A percentile compares a stretch with the other conserved stretches of the same genome.
These are phyloP conservation scores for Rhinoderma darwinii DNA, from an alignment of 2,113 vertebrate genomes.

Conservation along the genomic window DNA sequence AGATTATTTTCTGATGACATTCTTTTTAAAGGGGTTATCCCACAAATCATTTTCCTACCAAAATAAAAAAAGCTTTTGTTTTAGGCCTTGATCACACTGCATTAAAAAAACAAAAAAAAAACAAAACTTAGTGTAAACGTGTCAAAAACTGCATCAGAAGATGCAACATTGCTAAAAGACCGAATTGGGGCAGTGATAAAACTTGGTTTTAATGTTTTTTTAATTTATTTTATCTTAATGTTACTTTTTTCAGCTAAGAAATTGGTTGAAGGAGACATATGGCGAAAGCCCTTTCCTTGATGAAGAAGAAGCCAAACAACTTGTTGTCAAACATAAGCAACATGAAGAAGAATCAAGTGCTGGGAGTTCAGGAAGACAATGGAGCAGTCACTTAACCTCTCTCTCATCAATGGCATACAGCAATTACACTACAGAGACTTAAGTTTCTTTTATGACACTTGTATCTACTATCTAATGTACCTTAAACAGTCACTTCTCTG, in stretches of 20 bases:
- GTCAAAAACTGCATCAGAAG: too few species aligned
- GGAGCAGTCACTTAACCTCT: slow-evolving; percentile 72
- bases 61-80: too few species aligned
- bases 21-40: too few species aligned
- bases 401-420: slow-evolving; percentile 70
- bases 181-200: neutral
- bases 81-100: too few species aligned
- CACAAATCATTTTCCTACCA: too few species aligned
- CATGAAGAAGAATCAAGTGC: slow-evolving; percentile 64
- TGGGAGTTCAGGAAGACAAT: slow-evolving; percentile 67
- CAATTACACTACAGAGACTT: slow-evolving; percentile 74
- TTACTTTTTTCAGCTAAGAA: slow-evolving; percentile 78
- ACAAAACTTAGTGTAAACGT: too few species aligned
- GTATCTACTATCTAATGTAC: slow-evolving; percentile 30
- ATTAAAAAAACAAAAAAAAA: too few species aligned
- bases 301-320: slow-evolving; percentile 79
- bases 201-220: neutral
- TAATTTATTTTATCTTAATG: slow-evolving; percentile 52
- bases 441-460: slow-evolving; percentile 34
- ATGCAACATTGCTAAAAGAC: neutral
- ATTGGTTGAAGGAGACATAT: slow-evolving; percentile 85
- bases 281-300: slow-evolving; percentile 87
- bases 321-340: slow-evolving; percentile 81
- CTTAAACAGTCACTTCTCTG: neutral
- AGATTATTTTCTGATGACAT: too few species aligned